These are phyloP conservation scores for Lates calcarifer DNA, from an alignment of 2,113 vertebrate genomes.

Conservation along the genomic window DNA sequence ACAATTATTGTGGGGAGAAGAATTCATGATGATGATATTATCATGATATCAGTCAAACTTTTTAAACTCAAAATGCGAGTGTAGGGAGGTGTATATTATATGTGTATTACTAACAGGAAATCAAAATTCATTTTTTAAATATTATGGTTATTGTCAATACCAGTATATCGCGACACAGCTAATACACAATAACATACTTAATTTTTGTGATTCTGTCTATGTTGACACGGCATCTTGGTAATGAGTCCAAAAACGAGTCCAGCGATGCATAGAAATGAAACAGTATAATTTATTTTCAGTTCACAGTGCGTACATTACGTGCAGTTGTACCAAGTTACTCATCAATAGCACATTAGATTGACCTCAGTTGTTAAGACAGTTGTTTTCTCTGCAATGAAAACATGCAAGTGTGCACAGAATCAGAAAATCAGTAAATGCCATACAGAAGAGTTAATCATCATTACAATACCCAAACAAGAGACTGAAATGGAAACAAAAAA, in stretches of 20 bases:
- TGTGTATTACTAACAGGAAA: too few relatives aligned
- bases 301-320: slow-evolving; percentile 85
- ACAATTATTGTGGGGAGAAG: too few relatives aligned
- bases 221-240: not conserved
- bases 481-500: slow-evolving; percentile 7
- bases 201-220: not conserved
- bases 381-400: slow-evolving; percentile 65
- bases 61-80: too few relatives aligned
- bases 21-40: too few relatives aligned
- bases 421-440: slow-evolving; percentile 47
- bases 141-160: too few relatives aligned
- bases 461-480: slow-evolving; percentile 30
- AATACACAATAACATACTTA: too few relatives aligned
- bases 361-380: slow-evolving; percentile 67
- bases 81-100: too few relatives aligned
- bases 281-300: slow-evolving; percentile 81
- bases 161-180: too few relatives aligned
- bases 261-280: slow-evolving; percentile 60
- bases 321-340: slow-evolving; percentile 76
- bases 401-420: slow-evolving; percentile 77
- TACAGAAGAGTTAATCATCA: slow-evolving; percentile 45
- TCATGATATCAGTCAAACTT: too few relatives aligned
- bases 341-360: slow-evolving; percentile 75
- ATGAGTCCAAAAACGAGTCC: not conserved
- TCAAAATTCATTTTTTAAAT: too few relatives aligned